Evolutionary conservation across 2,888 invertebrate species (phyloP).

Genomic region (Cephus sareptanus): DNA sequence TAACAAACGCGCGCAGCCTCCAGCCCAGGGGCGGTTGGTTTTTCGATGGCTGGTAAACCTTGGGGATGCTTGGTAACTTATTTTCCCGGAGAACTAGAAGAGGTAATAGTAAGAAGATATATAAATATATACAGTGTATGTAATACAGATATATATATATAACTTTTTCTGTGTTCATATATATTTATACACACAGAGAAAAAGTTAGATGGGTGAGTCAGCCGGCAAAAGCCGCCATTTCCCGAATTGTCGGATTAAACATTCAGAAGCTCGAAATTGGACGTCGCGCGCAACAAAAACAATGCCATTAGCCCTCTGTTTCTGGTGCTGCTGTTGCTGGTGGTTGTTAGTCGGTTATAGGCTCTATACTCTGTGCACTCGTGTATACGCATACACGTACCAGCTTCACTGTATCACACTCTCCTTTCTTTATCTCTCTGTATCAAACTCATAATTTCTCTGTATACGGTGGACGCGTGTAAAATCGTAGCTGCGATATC

Average conservation of each 20-base stretch:
- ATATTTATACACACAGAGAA: no score
- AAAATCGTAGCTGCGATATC: no score
- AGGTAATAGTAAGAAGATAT: no score
- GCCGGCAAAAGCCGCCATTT: constrained; percentile 1
- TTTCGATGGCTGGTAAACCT: constrained; percentile 13
- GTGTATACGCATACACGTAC: no score
- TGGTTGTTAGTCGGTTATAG: no score
- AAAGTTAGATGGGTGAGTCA: background rate
- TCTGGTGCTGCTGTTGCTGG: background rate
- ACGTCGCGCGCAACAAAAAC: constrained; percentile 23
- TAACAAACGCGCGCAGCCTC: constrained; percentile 16
- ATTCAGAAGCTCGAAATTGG: constrained; percentile 22
- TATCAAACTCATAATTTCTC: background rate
- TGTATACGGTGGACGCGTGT: background rate
- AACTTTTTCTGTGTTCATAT: no score
- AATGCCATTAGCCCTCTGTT: constrained; percentile 18
- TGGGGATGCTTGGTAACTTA: no score
- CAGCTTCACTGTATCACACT: background rate
- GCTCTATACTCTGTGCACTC: no score
- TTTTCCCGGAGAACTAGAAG: no score
- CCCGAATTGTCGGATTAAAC: constrained; percentile 16
- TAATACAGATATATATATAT: no score
- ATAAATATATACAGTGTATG: constrained; percentile 1
- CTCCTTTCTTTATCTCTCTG: background rate
- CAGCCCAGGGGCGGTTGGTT: constrained; percentile 20